Evolutionary conservation across 1,140 invertebrate genomes (phyloP).

Genomic region (Arctopsyche grandis): DNA sequence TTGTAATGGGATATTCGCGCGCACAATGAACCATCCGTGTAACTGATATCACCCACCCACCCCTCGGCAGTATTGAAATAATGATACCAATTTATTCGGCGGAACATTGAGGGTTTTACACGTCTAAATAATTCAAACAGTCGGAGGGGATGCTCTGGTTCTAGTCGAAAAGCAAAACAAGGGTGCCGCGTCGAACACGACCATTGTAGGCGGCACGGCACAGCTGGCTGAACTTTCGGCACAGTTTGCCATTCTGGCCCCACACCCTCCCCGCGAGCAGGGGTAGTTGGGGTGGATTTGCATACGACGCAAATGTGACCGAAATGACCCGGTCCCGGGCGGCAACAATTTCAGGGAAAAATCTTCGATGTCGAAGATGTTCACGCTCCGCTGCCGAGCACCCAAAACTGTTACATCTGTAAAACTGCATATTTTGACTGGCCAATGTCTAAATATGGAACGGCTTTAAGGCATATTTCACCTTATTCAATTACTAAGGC

Average conservation of each 20-base stretch:
- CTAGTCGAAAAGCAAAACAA: slow-evolving; percentile 52
- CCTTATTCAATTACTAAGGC: too few species aligned
- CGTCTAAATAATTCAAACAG: slow-evolving; percentile 54
- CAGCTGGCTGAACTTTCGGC: slow-evolving; percentile 50
- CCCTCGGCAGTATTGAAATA: slow-evolving; percentile 17
- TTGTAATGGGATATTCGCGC: too few species aligned
- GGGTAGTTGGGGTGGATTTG: slow-evolving; percentile 35
- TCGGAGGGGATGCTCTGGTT: slow-evolving; percentile 40
- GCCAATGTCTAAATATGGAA: too few species aligned
- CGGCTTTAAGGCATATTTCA: too few species aligned
- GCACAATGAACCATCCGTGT: neutral
- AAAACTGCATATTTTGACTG: too few species aligned
- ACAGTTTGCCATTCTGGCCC: slow-evolving; percentile 28
- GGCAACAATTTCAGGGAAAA: neutral
- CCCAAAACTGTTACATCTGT: too few species aligned
- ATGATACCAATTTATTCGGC: slow-evolving; percentile 37
- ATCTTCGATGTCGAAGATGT: neutral
- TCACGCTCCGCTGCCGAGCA: too few species aligned
- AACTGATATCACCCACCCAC: neutral
- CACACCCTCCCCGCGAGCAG: too few species aligned
- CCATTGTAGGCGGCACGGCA: slow-evolving; percentile 41
- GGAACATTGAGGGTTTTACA: slow-evolving; percentile 22
- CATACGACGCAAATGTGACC: slow-evolving; percentile 45
- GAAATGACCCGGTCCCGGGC: neutral
- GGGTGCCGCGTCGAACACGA: slow-evolving; percentile 48